Percentiles rank a stretch among this genome's conserved stretches.
These are phyloP conservation scores for Patella depressa DNA, from an alignment of 2,888 invertebrate species.

Conservation along the genomic window DNA sequence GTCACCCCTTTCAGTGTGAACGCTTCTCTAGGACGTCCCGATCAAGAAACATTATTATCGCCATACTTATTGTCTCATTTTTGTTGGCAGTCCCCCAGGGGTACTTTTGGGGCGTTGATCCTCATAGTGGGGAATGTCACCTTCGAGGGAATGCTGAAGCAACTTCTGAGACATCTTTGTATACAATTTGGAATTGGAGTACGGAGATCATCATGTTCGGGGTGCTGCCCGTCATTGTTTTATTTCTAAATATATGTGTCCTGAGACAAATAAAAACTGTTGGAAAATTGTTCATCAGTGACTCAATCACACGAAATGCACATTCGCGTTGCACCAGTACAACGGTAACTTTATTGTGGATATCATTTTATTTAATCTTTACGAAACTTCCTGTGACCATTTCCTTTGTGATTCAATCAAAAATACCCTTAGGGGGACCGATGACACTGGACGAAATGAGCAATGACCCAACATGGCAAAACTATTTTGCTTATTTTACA, in stretches of 20 bases:
- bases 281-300: constrained; percentile 30
- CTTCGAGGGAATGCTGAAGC: constrained; percentile 35
- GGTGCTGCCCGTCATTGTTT: constrained; percentile 51
- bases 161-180: constrained; percentile 42
- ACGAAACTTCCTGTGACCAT: constrained; percentile 62
- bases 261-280: constrained; percentile 43
- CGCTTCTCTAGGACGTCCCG: constrained; percentile 58
- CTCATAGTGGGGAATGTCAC: constrained; percentile 37
- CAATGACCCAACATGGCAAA: constrained; percentile 56
- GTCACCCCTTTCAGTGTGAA: constrained; percentile 61
- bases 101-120: constrained; percentile 62
- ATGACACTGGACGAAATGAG: constrained; percentile 50
- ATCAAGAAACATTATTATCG: constrained; percentile 57
- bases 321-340: constrained; percentile 39
- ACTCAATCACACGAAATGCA: constrained; percentile 9
- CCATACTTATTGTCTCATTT: constrained; percentile 47
- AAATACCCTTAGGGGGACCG: constrained; percentile 45
- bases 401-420: constrained; percentile 52
- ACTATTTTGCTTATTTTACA: constrained; percentile 56
- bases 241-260: constrained; percentile 57
- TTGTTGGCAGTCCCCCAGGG: constrained; percentile 60
- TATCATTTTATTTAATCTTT: constrained; percentile 64
- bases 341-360: constrained; percentile 58
- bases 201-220: constrained; percentile 58
- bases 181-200: constrained; percentile 52